Evolutionary conservation across 2,888 invertebrate species (phyloP), one percentile per base, ranked within the genome.

Genomic region (Helleia helle): DNA sequence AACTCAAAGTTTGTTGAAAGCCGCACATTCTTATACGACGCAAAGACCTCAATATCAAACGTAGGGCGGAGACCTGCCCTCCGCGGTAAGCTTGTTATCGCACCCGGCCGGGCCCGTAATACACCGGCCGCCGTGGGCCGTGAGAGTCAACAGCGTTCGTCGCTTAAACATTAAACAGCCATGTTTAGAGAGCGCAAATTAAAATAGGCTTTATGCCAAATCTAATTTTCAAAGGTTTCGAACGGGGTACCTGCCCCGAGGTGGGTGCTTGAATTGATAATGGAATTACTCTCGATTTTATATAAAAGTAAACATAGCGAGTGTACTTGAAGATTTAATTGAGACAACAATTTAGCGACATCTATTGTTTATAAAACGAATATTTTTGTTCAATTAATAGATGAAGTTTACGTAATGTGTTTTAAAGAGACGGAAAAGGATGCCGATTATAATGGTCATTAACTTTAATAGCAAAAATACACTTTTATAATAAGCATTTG

Each of bases 151-250:
- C 63, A 69, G 58, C 55, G n/a, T 54, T 60, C 64, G 69, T 64
- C 71, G 70, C 64, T 80, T 71, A 75, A 80, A 81, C 79, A 80
- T 81, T 80, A 73, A 79, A 76, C 67, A 76, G 71, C 67, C 70
- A 68, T 80, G 75, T 81, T 79, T 80, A 77, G 71, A 72, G 67
- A 71, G 67, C 65, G 71, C 80, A 80, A 83, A 84, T 84, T 83
- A 83, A 83, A 83, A 80, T 75, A 81, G 81, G 80, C 79, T 81
- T 79, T 79, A 77, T 79, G 65, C 70, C 66, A 80, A 81, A 84
- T 83, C 77, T 79, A 80, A 84, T 83, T 84, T 83, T 69, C 65
- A 68, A 76, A 81, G 74, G 70, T 71, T 66, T 71, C 67, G 71
- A 71, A 65, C 57, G 57, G 58, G 58, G 59, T 62, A 64, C 66